A percentile compares a stretch with the other conserved stretches of the same genome.
Evolutionary conservation across 2,113 vertebrate genomes (phyloP).

Genomic region (Pan troglodytes): NHGRI_mPanTro3-v2.1_pri NC_072407.2:29490001-29490500

Average conservation of each 20-base stretch:
- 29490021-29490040: background rate
- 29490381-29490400: background rate
- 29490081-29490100: background rate
- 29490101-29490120: background rate
- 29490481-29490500: background rate
- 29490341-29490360: background rate
- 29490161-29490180: background rate
- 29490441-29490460: background rate
- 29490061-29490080: background rate
- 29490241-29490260: background rate
- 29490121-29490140: background rate
- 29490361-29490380: background rate
- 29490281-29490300: background rate
- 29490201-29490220: background rate
- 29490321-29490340: background rate
- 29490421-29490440: background rate
- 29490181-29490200: background rate
- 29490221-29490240: background rate
- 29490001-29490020: background rate
- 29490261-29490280: background rate
- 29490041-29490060: background rate
- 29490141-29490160: background rate
- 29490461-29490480: background rate
- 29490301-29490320: background rate
- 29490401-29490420: background rate